phyloP scores from a whole-genome alignment of 2,113 vertebrate species.

The Phycodurus eques region DNA sequence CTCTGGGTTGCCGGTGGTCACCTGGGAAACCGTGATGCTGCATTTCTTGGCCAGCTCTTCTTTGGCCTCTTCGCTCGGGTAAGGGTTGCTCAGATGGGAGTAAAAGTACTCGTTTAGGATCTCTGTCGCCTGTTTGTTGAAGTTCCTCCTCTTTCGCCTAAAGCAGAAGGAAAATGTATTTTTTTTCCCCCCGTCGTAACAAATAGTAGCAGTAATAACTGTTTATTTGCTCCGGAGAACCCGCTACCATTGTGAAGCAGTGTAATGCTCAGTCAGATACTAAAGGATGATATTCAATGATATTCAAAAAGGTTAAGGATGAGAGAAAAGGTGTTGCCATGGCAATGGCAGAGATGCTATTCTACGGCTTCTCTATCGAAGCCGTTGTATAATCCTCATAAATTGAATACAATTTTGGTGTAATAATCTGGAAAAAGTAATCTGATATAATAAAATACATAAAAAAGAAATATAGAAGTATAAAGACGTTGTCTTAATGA shows the following conservation, averaged over 20 bases:
- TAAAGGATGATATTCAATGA: background rate
- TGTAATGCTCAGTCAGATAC: background rate
- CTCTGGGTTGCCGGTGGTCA: slow-evolving; percentile 20
- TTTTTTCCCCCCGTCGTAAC: background rate
- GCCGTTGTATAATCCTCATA: background rate
- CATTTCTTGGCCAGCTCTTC: slow-evolving; percentile 99
- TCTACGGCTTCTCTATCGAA: background rate
- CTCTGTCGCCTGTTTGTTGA: slow-evolving; percentile 99
- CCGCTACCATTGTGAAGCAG: background rate
- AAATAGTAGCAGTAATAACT: background rate
- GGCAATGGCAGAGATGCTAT: background rate
- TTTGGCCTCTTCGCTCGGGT: slow-evolving; percentile 99
- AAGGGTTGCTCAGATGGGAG: slow-evolving; percentile 98
- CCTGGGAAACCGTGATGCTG: slow-evolving; percentile 88
- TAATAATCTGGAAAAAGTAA: too few species aligned
- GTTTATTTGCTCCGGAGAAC: background rate
- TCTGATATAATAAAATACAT: background rate
- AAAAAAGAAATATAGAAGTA: background rate
- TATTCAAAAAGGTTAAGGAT: background rate
- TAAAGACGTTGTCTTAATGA: background rate
- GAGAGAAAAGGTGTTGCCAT: background rate
- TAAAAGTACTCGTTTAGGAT: slow-evolving; percentile 99
- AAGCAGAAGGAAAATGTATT: background rate
- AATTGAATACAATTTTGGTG: too few species aligned
- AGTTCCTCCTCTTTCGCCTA: slow-evolving; percentile 98